A percentile compares a stretch with the other conserved stretches of the same genome.
Conservation (phyloP, 2,797 vertebrate genomes). For the Oryzias dopingdopingensis region DNA sequence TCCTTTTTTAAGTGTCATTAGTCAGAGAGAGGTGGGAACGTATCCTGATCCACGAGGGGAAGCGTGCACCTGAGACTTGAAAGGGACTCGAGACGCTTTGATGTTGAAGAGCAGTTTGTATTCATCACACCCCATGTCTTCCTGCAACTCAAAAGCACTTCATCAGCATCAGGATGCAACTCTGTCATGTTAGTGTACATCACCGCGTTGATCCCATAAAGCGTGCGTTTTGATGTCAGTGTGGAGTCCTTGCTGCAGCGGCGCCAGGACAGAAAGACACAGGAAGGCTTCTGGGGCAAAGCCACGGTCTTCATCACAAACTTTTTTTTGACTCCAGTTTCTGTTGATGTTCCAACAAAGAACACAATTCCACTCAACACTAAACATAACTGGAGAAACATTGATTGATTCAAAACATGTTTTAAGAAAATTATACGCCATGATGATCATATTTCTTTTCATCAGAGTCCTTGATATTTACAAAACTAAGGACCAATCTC, state of each 20-base stretch:
- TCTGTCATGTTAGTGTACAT: constrained; percentile 26
- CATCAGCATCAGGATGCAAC: constrained; percentile 39
- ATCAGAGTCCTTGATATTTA: no score
- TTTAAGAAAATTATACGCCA: no score
- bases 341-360: no score
- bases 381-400: no score
- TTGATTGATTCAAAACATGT: no score
- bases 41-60: constrained; percentile 55
- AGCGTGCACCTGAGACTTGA: constrained; percentile 57
- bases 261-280: no score
- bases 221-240: constrained; percentile 14
- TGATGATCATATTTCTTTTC: no score
- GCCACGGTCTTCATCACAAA: no score
- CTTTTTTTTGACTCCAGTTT: no score
- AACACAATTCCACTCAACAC: no score
- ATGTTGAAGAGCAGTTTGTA: constrained; percentile 67
- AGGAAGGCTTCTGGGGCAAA: no score
- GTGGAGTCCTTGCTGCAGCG: constrained; percentile 1
- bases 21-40: constrained; percentile 31
- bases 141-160: constrained; percentile 34
- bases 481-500: no score
- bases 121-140: constrained; percentile 43
- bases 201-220: constrained; percentile 15
- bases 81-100: constrained; percentile 62
- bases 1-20: constrained; percentile 34